phyloP scores from a whole-genome alignment of 2,888 invertebrate species.

The Iselma pallidipennis region DNA sequence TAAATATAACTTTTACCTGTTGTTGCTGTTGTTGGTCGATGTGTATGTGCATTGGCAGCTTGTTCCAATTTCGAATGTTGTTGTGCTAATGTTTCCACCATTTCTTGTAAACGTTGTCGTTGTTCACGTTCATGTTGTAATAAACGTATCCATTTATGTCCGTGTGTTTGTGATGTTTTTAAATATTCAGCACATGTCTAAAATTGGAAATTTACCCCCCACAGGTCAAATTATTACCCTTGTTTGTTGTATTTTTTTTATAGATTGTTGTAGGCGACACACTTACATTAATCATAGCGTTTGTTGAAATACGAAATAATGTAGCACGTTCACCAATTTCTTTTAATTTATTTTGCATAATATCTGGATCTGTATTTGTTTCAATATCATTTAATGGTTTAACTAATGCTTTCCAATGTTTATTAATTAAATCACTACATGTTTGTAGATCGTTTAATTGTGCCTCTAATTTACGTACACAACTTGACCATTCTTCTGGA shows the following conservation, averaged over 20 bases:
- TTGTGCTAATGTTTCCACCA: slow-evolving; percentile 95
- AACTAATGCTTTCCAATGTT: slow-evolving; percentile 85
- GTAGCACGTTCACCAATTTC: slow-evolving; percentile 92
- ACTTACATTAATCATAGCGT: slow-evolving; percentile 94
- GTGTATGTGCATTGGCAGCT: slow-evolving; percentile 73
- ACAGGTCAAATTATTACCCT: not conserved
- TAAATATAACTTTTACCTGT: slow-evolving; percentile 47
- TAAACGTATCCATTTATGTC: slow-evolving; percentile 89
- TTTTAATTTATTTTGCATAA: slow-evolving; percentile 75
- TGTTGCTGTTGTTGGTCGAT: too few species aligned
- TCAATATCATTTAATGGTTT: slow-evolving; percentile 79
- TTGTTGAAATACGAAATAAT: slow-evolving; percentile 93
- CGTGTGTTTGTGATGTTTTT: slow-evolving; percentile 86
- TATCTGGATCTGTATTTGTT: slow-evolving; percentile 57
- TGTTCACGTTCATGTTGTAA: slow-evolving; percentile 95
- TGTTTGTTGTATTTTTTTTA: not conserved
- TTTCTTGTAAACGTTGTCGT: slow-evolving; percentile 87
- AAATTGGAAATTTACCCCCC: slow-evolving; percentile 20
- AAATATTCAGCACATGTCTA: slow-evolving; percentile 92
- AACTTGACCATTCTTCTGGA: slow-evolving; percentile 63
- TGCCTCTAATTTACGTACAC: slow-evolving; percentile 73
- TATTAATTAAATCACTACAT: slow-evolving; percentile 87
- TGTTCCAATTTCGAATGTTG: slow-evolving; percentile 97
- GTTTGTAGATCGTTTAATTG: slow-evolving; percentile 89
- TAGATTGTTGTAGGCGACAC: not conserved